Base-by-base conservation (phyloP, 30 jellyfish, hydroid and myxozoan genomes). In the Hydractinia echinata region DNA sequence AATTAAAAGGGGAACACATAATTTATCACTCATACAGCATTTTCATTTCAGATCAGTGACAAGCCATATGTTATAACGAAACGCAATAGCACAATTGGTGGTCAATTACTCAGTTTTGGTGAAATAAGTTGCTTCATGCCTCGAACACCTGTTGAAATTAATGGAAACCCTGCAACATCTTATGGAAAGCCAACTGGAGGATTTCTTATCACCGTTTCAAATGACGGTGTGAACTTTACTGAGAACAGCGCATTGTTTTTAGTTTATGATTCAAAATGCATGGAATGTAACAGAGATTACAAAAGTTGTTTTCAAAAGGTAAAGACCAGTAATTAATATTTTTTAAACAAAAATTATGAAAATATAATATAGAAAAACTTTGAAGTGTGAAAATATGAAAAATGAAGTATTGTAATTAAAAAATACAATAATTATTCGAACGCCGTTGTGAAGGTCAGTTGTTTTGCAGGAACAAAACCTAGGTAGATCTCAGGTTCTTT, bases 211-310 rank as follows among this genome's bases (percentile, higher is more conserved):
- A 81, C 69, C 55, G 86, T 90, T 7, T 89, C 97, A 52, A 90
- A 90, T 69, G 87, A 79, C 52, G 90, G 83, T 4, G 61, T 20
- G 64, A 82, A 68, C 54, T 90, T 53, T 87, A 85, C 94, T 55
- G 54, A 69, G 20, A 70, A 76, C 54, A 68, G 72, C 51, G 77
- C 97, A 3, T 55, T 85, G 67, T 77, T 73, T 62, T 50, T 82
- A 15, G 82, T 85, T 20, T 90, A 79, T 72, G 97, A 90, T 79
- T 90, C 97, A 10, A 90, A 85, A 61, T 90, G 97, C 84, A 77
- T 90, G 94, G 86, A 81, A 20, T 90, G 97, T 85, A 76, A 80
- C 58, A 18, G 53, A 14, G 81, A 51, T 51, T 10, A 11, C 16
- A 16, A 54, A 56, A 77, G 84, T 5, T 90, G 97, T 54, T 21